Percentiles rank a stretch among this genome's conserved stretches.
phyloP scores from a whole-genome alignment of 2,113 vertebrate genomes.

The Delphinapterus leucas region DNA sequence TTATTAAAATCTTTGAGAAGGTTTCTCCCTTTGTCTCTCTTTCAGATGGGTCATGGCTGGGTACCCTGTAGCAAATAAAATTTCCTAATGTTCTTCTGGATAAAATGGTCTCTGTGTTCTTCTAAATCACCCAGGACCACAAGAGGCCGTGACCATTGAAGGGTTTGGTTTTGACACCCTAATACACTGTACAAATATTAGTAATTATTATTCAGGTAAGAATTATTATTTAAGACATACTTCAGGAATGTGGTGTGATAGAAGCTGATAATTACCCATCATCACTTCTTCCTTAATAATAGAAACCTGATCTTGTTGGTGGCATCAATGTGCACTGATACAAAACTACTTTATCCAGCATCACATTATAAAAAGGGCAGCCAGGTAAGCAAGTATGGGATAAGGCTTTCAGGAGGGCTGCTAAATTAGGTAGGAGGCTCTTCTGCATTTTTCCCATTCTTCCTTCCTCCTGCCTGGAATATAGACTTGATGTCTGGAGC shows the following conservation, averaged over 20 bases:
- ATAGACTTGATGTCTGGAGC: neutral
- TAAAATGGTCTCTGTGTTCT: neutral
- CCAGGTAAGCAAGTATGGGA: neutral
- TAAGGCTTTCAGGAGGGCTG: neutral
- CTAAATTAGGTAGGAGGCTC: neutral
- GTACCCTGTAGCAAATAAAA: neutral
- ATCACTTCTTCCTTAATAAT: neutral
- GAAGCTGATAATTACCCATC: neutral
- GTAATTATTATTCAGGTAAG: neutral
- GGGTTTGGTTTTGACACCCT: neutral
- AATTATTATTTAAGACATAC: neutral
- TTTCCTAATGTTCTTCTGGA: neutral
- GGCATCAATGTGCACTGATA: neutral
- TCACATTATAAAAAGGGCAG: neutral
- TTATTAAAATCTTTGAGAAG: neutral
- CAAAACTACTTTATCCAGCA: neutral
- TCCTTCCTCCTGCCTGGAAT: neutral
- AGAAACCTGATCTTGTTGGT: neutral
- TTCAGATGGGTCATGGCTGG: neutral
- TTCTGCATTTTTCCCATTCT: neutral
- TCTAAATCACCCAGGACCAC: neutral
- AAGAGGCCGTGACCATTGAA: neutral
- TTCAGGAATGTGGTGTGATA: neutral
- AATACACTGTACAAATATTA: neutral
- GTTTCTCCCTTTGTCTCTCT: neutral